Percentiles rank a stretch among this genome's conserved stretches.
phyloP scores from a whole-genome alignment of 2,113 vertebrate genomes.

The Leptosomus discolor region DNA sequence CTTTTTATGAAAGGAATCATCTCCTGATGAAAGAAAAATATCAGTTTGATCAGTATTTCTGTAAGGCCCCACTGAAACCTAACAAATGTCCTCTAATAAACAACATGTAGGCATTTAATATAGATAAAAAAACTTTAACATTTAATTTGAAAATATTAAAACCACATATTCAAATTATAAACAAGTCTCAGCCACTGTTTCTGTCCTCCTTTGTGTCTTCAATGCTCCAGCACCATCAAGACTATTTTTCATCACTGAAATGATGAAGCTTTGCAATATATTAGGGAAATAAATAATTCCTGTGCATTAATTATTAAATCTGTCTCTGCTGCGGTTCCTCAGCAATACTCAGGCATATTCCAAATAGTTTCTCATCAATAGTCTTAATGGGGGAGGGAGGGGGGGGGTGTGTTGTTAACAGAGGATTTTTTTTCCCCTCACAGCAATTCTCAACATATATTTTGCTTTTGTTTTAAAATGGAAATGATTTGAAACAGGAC shows the following conservation, averaged over 20 bases:
- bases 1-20: neutral
- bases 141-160: constrained; percentile 55
- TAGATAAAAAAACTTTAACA: neutral
- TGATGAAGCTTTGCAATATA: constrained; percentile 20
- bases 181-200: neutral
- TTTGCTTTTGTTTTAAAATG: neutral
- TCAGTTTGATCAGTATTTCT: neutral
- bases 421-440: neutral
- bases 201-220: constrained; percentile 4
- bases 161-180: constrained; percentile 13
- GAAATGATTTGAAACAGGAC: neutral
- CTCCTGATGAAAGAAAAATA: neutral
- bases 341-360: constrained; percentile 28
- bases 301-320: constrained; percentile 68
- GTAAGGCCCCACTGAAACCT: neutral
- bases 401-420: neutral
- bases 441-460: neutral
- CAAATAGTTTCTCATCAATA: neutral
- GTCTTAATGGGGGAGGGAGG: neutral
- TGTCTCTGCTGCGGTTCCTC: constrained; percentile 19
- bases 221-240: neutral
- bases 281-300: constrained; percentile 62
- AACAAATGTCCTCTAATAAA: neutral
- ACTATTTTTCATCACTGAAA: constrained; percentile 14
- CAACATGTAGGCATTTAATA: neutral